A percentile compares a stretch with the other conserved stretches of the same genome.
These are phyloP conservation scores for Leptopterna dolabrata DNA, from an alignment of 2,888 invertebrate genomes.

Conservation along the genomic window DNA sequence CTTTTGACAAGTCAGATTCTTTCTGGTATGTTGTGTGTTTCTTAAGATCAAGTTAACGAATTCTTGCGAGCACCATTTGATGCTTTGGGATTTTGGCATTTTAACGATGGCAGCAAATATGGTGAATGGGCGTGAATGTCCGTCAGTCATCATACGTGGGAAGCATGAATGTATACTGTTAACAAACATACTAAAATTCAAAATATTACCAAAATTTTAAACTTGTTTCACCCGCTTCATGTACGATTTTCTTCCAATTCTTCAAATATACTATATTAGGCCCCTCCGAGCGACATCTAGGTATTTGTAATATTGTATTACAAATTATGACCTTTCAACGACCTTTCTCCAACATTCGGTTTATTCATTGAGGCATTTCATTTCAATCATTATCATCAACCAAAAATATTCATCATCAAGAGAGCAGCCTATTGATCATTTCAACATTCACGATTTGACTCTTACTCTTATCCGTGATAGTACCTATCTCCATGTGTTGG, in stretches of 20 bases:
- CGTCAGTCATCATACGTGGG: constrained; percentile 21
- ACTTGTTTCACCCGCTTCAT: not conserved
- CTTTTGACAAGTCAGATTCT: not conserved
- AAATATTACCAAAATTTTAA: not conserved
- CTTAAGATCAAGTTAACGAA: not conserved
- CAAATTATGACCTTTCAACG: not conserved
- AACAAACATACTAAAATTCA: not conserved
- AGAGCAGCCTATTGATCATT: not conserved
- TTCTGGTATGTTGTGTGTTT: not conserved
- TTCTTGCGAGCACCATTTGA: not conserved
- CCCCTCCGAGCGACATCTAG: not conserved
- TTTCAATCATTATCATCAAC: not conserved
- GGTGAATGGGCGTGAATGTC: constrained; percentile 46
- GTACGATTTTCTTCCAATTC: not conserved
- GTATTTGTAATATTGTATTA: not conserved
- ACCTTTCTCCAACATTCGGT: not conserved
- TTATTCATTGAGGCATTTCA: not conserved
- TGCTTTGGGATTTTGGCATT: not conserved
- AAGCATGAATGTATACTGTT: constrained; percentile 18
- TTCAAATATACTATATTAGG: not conserved
- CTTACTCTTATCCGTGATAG: not conserved
- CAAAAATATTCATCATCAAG: not conserved
- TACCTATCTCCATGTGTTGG: constrained; percentile 12
- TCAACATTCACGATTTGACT: not conserved
- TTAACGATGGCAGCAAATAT: constrained; percentile 41